Base-by-base conservation (phyloP, 1,140 invertebrate genomes). In the Polyergus mexicanus region DNA sequence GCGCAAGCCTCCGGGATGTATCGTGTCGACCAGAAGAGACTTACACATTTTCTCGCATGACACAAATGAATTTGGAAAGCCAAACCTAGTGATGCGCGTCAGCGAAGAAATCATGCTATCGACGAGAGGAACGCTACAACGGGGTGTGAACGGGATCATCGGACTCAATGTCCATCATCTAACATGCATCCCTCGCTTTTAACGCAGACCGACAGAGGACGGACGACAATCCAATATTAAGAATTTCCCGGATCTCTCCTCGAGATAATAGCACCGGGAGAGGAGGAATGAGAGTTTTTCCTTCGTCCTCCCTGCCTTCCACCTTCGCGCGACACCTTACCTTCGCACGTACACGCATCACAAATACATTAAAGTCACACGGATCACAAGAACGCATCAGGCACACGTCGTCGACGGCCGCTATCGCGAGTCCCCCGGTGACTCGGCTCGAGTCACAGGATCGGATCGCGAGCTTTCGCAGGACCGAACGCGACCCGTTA, bases 291-390 rank as follows among this genome's bases (percentile, higher is more conserved):
- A 62, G 58, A 25, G 19, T 44, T 35, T 32, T 78, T 16, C 41
- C 28, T 60, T 68, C 25, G 28, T 60, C 22, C 28, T 56, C 22
- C 38, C 2, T 22, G 8, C 28, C 8, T 38, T 32, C 25, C 28
- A 10, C 13, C 28, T 74, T 74, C 28, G 22, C 35, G 28, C 8
- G 28, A 60, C 41, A 22, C 35, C n/a, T 41, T 58, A 22, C 8
- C 56, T 28, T 68, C n/a, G 41, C 25, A 16, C 58, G 32, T 7
- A 13, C 5, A 60, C 68, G 68, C 25, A 56, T 85, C 86, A 88
- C 84, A 83, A 89, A 35, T 76, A 60, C 35, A 69, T 81, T 38
- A 62, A 19, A 68, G 85, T 89, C 81, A 75, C n/a, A 77, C 56
- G 38, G 44, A 80, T 86, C 81, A 77, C 74, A 66, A 75, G 58